A percentile compares a stretch with the other conserved stretches of the same genome.
Conservation (phyloP, 2,797 vertebrate genomes). For the Sylvilagus floridanus region DNA sequence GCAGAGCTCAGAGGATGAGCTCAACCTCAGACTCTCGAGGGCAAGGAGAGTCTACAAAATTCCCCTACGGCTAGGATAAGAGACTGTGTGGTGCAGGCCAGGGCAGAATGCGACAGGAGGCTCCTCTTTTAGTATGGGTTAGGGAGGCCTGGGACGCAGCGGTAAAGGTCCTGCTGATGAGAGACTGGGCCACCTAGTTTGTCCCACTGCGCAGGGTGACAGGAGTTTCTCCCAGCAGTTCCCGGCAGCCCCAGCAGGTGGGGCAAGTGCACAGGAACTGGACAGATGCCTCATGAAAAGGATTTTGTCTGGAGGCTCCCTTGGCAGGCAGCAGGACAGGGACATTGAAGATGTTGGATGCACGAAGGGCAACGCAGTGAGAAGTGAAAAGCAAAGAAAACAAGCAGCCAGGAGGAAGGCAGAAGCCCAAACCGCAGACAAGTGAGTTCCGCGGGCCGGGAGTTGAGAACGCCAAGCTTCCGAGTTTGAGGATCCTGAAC, state of each 20-base stretch:
- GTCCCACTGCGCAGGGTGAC: background rate
- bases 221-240: background rate
- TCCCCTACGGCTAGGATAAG: background rate
- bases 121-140: background rate
- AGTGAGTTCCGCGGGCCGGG: background rate
- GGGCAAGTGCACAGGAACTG: background rate
- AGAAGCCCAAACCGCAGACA: background rate
- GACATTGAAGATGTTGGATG: background rate
- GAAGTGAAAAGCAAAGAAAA: background rate
- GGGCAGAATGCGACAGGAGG: background rate
- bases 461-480: background rate
- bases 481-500: background rate
- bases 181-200: background rate
- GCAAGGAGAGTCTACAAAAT: background rate
- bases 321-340: background rate
- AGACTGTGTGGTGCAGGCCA: background rate
- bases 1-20: background rate
- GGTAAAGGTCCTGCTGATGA: background rate
- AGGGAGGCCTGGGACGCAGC: background rate
- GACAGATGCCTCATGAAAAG: background rate
- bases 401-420: background rate
- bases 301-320: background rate
- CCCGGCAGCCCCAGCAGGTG: background rate
- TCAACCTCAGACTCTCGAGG: background rate
- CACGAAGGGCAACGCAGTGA: fast-evolving